A percentile compares a stretch with the other conserved stretches of the same genome.
Conservation (phyloP, 2,113 vertebrate species). For the Galeopterus variegatus region DNA sequence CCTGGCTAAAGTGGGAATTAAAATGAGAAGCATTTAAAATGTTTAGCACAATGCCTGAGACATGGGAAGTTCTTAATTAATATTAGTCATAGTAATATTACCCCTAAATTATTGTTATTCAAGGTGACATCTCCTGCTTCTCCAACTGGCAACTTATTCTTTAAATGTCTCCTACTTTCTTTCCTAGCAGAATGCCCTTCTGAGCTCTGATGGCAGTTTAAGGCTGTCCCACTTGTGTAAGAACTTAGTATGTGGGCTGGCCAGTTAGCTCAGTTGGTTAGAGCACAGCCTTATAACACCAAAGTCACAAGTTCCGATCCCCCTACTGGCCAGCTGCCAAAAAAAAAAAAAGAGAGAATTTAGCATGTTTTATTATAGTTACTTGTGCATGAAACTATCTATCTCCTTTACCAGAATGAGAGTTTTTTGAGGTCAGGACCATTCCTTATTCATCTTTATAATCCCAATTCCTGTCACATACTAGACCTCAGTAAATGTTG, state of each 20-base stretch:
- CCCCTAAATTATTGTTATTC: conserved; percentile 7
- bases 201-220: conserved; percentile 42
- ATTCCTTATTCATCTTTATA: conserved; percentile 62
- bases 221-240: not conserved
- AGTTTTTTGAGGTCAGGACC: conserved; percentile 38
- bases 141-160: not conserved
- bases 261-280: no score
- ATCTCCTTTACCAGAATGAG: not conserved
- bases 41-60: not conserved
- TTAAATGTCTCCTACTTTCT: not conserved
- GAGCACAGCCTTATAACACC: no score
- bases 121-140: not conserved
- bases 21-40: conserved; percentile 56
- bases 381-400: not conserved
- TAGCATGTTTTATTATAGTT: conserved; percentile 28
- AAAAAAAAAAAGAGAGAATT: not conserved
- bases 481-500: conserved; percentile 13
- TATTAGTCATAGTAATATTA: conserved; percentile 4
- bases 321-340: no score
- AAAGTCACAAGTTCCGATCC: no score
- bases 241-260: not conserved
- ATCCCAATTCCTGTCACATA: not conserved
- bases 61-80: not conserved
- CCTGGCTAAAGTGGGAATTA: conserved; percentile 7
- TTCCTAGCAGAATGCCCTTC: conserved; percentile 36